Evolutionary conservation across 2,888 invertebrate species (phyloP).

Genomic region (Tuta absoluta): DNA sequence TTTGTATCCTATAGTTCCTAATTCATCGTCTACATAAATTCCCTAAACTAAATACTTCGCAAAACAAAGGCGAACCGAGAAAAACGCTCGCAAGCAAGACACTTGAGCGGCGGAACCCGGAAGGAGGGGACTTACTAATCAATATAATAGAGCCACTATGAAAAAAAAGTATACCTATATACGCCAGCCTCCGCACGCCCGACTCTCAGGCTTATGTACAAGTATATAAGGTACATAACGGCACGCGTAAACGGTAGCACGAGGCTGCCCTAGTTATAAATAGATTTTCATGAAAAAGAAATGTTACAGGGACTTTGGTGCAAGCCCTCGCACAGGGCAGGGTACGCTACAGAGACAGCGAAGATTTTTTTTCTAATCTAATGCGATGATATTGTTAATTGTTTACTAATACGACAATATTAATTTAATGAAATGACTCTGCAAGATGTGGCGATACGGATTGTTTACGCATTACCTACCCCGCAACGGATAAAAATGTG

Average conservation of each 20-base stretch:
- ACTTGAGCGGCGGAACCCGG: slow-evolving; percentile 56
- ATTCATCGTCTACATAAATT: not conserved
- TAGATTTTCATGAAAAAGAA: slow-evolving; percentile 82
- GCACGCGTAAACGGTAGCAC: slow-evolving; percentile 44
- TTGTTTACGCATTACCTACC: too few relatives aligned
- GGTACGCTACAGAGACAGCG: slow-evolving; percentile 42
- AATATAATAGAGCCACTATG: slow-evolving; percentile 81
- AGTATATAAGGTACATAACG: slow-evolving; percentile 46
- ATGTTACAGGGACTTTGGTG: slow-evolving; percentile 80
- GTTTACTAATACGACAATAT: too few relatives aligned
- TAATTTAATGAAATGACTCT: too few relatives aligned
- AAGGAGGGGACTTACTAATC: slow-evolving; percentile 76
- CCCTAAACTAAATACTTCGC: slow-evolving; percentile 31
- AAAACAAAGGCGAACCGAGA: slow-evolving; percentile 70
- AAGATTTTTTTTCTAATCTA: not conserved
- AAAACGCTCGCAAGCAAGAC: slow-evolving; percentile 73
- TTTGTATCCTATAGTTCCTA: too few relatives aligned
- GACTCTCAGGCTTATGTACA: slow-evolving; percentile 40
- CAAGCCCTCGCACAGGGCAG: slow-evolving; percentile 69
- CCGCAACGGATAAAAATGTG: too few relatives aligned
- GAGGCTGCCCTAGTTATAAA: slow-evolving; percentile 80
- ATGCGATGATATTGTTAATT: too few relatives aligned
- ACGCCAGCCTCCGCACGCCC: slow-evolving; percentile 44
- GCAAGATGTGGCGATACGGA: too few relatives aligned
- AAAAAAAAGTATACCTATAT: slow-evolving; percentile 72